Base-by-base conservation (phyloP, 2,888 invertebrate genomes). In the Thyatira batis region DNA sequence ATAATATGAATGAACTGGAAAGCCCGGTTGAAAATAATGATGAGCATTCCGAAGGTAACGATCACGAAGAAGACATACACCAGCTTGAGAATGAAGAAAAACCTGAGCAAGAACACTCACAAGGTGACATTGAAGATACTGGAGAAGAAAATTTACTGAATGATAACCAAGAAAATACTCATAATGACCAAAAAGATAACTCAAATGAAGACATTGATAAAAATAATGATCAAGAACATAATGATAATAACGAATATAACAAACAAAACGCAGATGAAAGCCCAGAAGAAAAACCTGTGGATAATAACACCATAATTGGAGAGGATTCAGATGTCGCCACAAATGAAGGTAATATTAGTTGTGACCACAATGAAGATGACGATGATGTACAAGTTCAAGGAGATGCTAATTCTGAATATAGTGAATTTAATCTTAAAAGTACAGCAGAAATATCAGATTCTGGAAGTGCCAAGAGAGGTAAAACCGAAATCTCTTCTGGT, bases 311-410 rank as follows among this genome's bases (percentile, higher is more conserved):
- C 43, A 51, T 57, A 21, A 57, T 62, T 33, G 62, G 59, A 55
- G 73, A 73, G 55, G 67, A 73, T 54, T 65, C 57, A 53, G 68
- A 54, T 62, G 65, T 66, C 55, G 57, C 81, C 61, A 65, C 71
- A 62, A 74, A 69, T 56, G 87, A 90, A 89, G 89, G 89, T 89
- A 89, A 88, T 84, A 78, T 75, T 71, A 84, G 75, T 69, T 74
- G 73, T 76, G 77, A 78, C 66, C 75, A 78, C 70, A 92, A 88
- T 61, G 89, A 93, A 75, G 93, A 93, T 55, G 93, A 93, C 61
- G 93, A 93, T 61, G 93, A 93, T 68, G 92, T 92, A 54, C 80
- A 92, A 78, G 82, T 92, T 73, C 92, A 90, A 83, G 84, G 93
- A 76, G 87, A 88, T 60, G 76, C 78, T 68, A 76, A 84, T 62